A percentile compares a stretch with the other conserved stretches of the same genome.
These are phyloP conservation scores for Arenicola marina DNA, from an alignment of 2,888 invertebrate genomes.

Conservation along the genomic window DNA sequence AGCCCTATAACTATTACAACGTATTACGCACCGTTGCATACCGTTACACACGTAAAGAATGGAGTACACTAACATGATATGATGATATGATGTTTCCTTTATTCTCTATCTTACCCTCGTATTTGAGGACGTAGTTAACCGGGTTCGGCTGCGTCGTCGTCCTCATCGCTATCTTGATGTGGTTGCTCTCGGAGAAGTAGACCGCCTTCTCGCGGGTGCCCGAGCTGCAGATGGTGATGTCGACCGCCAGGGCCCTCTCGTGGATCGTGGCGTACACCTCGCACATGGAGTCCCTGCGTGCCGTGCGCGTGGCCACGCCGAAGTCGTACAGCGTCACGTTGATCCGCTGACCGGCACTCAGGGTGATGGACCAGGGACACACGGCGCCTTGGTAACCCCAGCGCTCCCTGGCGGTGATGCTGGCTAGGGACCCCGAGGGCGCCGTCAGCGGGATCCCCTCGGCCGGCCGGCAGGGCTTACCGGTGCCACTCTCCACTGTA, in stretches of 20 bases:
- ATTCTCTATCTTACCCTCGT: slow-evolving; percentile 29
- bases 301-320: slow-evolving; percentile 19
- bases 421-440: slow-evolving; percentile 24
- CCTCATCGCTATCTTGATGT: slow-evolving; percentile 18
- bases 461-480: background rate
- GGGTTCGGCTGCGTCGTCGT: slow-evolving; percentile 6
- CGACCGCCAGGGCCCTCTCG: slow-evolving; percentile 16
- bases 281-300: slow-evolving; percentile 17
- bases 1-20: no score
- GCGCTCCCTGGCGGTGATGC: slow-evolving; percentile 17
- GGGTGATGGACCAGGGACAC: slow-evolving; percentile 30
- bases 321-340: slow-evolving; percentile 34
- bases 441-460: background rate
- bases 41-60: no score
- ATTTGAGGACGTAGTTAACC: slow-evolving; percentile 24
- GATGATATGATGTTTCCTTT: no score
- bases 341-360: slow-evolving; percentile 24
- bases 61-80: no score
- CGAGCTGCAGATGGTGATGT: slow-evolving; percentile 23
- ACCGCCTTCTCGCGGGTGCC: slow-evolving; percentile 17
- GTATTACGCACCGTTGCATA: no score
- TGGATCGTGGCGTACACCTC: slow-evolving; percentile 19
- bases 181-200: slow-evolving; percentile 21
- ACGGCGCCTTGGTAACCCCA: slow-evolving; percentile 15
- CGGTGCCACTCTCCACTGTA: no score